phyloP scores from a whole-genome alignment of 2,888 invertebrate genomes.

The Amblyjoppa proteus region DNA sequence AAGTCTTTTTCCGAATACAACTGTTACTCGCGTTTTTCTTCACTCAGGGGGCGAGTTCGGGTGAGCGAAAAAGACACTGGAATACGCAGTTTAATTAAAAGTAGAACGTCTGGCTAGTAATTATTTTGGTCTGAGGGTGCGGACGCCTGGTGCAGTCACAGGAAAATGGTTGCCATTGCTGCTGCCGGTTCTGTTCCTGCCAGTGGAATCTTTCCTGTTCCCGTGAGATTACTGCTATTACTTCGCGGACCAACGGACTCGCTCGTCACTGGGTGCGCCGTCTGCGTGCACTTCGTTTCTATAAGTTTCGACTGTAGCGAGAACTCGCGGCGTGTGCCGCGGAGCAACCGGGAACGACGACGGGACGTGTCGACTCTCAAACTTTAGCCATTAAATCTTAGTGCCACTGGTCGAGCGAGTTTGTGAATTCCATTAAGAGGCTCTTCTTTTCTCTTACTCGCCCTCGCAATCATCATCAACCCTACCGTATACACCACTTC shows the following conservation, averaged over 20 bases:
- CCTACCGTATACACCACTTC: not conserved
- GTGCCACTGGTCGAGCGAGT: slow-evolving; percentile 58
- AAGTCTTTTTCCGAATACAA: slow-evolving; percentile 1
- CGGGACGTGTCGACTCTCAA: slow-evolving; percentile 58
- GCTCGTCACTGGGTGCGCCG: not conserved
- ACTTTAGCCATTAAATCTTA: slow-evolving; percentile 66
- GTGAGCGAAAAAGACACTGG: not conserved
- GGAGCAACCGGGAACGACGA: slow-evolving; percentile 42
- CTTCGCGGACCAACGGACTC: slow-evolving; percentile 47
- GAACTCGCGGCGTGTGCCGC: slow-evolving; percentile 18
- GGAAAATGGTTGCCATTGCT: slow-evolving; percentile 57
- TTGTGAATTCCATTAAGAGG: slow-evolving; percentile 62
- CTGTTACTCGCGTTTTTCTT: not conserved
- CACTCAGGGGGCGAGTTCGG: not conserved
- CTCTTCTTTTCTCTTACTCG: slow-evolving; percentile 40
- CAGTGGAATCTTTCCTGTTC: slow-evolving; percentile 46
- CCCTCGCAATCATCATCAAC: slow-evolving; percentile 2
- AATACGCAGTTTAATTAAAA: slow-evolving; percentile 55
- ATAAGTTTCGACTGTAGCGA: slow-evolving; percentile 46
- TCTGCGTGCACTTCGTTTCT: slow-evolving; percentile 39
- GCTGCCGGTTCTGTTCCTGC: slow-evolving; percentile 26
- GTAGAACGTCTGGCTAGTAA: slow-evolving; percentile 50
- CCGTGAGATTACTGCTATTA: slow-evolving; percentile 59
- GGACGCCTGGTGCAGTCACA: slow-evolving; percentile 18
- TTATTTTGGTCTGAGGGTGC: slow-evolving; percentile 48